Percentiles rank a stretch among this genome's conserved stretches.
Conservation (phyloP, 2,888 invertebrate species). For the Ichneumoninae sp. region DNA sequence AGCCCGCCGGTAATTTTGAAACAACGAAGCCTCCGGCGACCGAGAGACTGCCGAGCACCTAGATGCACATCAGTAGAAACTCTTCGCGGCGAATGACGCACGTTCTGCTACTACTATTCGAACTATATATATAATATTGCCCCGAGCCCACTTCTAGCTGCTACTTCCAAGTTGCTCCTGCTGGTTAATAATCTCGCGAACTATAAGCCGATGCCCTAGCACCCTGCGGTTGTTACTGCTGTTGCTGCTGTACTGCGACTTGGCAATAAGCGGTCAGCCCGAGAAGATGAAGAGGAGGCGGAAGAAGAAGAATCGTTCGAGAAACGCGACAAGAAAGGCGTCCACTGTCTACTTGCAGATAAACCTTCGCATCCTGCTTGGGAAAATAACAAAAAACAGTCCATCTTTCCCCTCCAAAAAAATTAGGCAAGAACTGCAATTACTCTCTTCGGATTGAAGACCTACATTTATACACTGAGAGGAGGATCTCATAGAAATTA, state of each 20-base stretch:
- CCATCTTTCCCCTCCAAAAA: background rate
- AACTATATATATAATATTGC: slow-evolving; percentile 2
- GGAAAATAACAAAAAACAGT: background rate
- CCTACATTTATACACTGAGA: background rate
- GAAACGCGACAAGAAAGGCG: slow-evolving; percentile 37
- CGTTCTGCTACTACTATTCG: slow-evolving; percentile 26
- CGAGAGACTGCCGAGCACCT: slow-evolving; percentile 28
- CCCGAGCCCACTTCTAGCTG: slow-evolving; percentile 33
- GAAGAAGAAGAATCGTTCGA: slow-evolving; percentile 36
- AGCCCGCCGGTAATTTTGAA: slow-evolving; percentile 76
- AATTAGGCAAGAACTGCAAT: background rate
- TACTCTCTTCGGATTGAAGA: background rate
- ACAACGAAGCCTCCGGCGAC: slow-evolving; percentile 66
- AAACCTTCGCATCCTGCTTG: background rate
- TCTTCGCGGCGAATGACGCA: slow-evolving; percentile 46
- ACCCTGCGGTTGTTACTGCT: slow-evolving; percentile 52
- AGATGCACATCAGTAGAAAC: slow-evolving; percentile 45
- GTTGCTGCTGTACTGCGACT: slow-evolving; percentile 25
- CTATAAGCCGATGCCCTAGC: slow-evolving; percentile 39
- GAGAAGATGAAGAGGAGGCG: slow-evolving; percentile 7
- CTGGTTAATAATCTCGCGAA: slow-evolving; percentile 39
- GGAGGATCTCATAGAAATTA: too few species aligned
- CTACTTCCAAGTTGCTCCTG: slow-evolving; percentile 36
- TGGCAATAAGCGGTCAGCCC: slow-evolving; percentile 5
- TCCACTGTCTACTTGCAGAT: slow-evolving; percentile 8